phyloP scores from a whole-genome alignment of 2,797 vertebrate genomes.

The Cygnus olor region DNA sequence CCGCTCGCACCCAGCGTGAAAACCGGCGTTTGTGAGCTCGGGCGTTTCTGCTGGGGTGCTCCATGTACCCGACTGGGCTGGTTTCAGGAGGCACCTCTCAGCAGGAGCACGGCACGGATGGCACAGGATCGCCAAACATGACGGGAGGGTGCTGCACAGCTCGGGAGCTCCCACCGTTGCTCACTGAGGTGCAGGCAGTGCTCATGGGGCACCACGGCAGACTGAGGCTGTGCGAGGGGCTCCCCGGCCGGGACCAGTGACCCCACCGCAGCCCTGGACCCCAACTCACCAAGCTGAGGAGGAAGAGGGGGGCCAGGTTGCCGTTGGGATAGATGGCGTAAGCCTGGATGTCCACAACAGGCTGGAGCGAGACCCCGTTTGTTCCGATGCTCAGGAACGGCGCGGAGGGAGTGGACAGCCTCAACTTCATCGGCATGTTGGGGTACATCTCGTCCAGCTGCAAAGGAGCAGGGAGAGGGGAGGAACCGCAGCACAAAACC shows the following conservation, averaged over 20 bases:
- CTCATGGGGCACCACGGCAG: accelerated
- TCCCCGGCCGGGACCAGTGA: neutral
- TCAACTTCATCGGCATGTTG: conserved; percentile 70
- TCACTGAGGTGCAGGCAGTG: neutral
- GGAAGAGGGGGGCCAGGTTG: conserved; percentile 64
- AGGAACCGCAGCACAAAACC: neutral
- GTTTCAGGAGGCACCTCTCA: accelerated
- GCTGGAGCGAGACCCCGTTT: conserved; percentile 52
- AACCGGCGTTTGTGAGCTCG: neutral
- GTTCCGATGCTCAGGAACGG: conserved; percentile 69
- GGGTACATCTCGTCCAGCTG: conserved; percentile 78
- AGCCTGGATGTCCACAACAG: conserved; percentile 70
- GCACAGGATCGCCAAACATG: neutral
- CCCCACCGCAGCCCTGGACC: neutral
- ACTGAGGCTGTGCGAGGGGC: neutral
- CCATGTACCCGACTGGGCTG: neutral
- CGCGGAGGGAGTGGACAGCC: conserved; percentile 45
- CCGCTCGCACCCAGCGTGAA: accelerated
- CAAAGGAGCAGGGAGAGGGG: neutral
- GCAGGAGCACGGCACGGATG: neutral
- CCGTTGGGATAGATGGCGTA: conserved; percentile 72
- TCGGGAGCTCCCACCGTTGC: neutral
- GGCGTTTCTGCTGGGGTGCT: neutral
- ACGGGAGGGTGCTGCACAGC: neutral
- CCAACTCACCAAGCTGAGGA: conserved; percentile 72